Conservation (phyloP, 1,140 invertebrate species). For the Drosophila lini region DNA sequence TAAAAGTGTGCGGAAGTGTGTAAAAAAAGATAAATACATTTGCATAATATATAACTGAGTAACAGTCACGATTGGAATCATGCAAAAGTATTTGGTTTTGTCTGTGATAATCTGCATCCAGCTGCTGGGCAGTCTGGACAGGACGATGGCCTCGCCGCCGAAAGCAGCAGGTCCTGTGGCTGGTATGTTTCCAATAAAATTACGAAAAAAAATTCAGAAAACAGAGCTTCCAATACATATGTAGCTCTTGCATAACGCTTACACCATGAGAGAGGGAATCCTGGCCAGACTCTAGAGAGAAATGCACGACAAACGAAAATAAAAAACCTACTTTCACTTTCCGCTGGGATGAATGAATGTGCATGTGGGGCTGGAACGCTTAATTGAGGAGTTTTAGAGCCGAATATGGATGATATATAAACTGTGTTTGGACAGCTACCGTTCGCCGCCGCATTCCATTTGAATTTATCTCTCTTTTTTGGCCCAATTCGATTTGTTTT, state of each 20-base stretch:
- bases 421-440: conserved; percentile 53
- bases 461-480: conserved; percentile 55
- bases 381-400: conserved; percentile 52
- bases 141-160: conserved; percentile 58
- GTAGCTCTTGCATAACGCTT: conserved; percentile 32
- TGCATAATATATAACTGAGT: conserved; percentile 22
- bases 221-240: not conserved
- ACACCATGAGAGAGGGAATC: conserved; percentile 13
- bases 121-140: conserved; percentile 64
- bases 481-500: conserved; percentile 53
- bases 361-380: conserved; percentile 30
- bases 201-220: not conserved
- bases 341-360: conserved; percentile 36
- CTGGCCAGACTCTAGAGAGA: conserved; percentile 11
- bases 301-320: conserved; percentile 2
- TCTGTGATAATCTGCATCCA: conserved; percentile 80
- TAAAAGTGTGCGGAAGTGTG: conserved; percentile 63
- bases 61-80: conserved; percentile 41
- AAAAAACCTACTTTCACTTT: conserved; percentile 70
- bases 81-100: conserved; percentile 78
- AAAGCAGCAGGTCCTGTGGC: conserved; percentile 67
- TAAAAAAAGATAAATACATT: conserved; percentile 36
- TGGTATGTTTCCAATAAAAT: conserved; percentile 46
- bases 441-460: conserved; percentile 44
- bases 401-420: conserved; percentile 29